phyloP scores from a whole-genome alignment of 2,113 vertebrate genomes.

The Ptyas mucosa region DNA sequence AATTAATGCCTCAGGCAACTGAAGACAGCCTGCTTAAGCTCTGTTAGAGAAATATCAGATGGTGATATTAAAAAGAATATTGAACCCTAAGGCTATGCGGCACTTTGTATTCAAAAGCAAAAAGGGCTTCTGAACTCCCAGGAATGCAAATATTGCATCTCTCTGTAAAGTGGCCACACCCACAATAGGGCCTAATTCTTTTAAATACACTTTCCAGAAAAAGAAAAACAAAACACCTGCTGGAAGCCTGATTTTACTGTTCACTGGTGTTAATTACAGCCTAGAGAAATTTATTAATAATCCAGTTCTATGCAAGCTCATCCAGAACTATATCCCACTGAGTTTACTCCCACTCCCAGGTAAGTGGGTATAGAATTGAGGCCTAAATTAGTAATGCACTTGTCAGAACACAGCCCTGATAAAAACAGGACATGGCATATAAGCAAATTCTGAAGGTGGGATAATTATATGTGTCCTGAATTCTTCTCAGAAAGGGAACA shows the following conservation, averaged over 20 bases:
- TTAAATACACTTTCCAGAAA: background rate
- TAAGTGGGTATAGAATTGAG: background rate
- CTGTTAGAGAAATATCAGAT: background rate
- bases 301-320: background rate
- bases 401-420: background rate
- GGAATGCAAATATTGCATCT: background rate
- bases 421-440: background rate
- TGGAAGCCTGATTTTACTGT: background rate
- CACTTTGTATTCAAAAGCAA: background rate
- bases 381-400: background rate
- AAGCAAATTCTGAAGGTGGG: background rate
- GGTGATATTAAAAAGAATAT: background rate
- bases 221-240: background rate
- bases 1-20: background rate
- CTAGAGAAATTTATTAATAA: background rate
- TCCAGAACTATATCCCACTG: background rate
- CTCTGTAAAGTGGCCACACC: background rate
- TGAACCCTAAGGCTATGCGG: background rate
- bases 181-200: background rate
- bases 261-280: background rate
- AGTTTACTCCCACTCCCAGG: background rate
- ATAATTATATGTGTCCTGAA: background rate
- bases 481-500: background rate
- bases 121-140: background rate
- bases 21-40: background rate